phyloP scores from a whole-genome alignment of 2,797 vertebrate species.

The Prunella strophiata region DNA sequence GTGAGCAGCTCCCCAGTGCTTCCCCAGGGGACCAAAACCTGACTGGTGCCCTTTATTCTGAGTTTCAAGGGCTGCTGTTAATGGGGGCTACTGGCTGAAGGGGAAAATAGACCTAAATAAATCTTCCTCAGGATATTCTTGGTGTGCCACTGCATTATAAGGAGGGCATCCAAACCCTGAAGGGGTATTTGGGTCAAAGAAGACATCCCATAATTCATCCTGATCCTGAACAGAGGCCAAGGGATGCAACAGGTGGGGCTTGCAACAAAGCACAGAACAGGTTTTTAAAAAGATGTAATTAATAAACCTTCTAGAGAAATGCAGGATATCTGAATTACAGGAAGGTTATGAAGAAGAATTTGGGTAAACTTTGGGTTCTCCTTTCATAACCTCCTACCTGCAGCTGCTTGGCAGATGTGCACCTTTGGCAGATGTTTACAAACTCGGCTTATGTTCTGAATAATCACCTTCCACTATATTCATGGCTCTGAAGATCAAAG shows the following conservation, averaged over 20 bases:
- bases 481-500: not conserved
- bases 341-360: not conserved
- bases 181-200: not conserved
- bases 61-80: not conserved
- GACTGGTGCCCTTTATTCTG: not conserved
- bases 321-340: not conserved
- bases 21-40: not conserved
- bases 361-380: not conserved
- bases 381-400: not conserved
- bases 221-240: not conserved
- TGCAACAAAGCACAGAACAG: rapidly evolving
- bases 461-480: not conserved
- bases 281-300: not conserved
- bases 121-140: not conserved
- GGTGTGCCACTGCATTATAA: not conserved
- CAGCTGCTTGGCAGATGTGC: not conserved
- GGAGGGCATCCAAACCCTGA: not conserved
- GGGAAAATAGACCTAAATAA: not conserved
- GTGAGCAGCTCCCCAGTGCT: not conserved
- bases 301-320: not conserved
- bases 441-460: not conserved
- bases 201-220: not conserved
- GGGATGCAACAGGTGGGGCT: not conserved
- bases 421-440: not conserved
- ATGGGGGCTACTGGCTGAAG: not conserved